A percentile compares a stretch with the other conserved stretches of the same genome.
phyloP scores from a whole-genome alignment of 2,888 invertebrate species.

The Catocala sponsa region DNA sequence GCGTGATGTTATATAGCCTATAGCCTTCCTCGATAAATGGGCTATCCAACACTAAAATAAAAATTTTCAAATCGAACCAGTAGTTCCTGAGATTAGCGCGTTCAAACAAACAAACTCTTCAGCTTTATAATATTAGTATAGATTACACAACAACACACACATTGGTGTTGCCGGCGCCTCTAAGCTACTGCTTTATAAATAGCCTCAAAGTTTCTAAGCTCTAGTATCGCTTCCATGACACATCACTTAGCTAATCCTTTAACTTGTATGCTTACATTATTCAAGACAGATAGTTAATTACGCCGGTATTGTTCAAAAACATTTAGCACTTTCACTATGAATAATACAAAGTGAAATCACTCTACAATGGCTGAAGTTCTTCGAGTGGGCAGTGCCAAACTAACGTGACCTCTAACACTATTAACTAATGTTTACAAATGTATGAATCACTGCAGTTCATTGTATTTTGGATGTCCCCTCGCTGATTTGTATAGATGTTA shows the following conservation, averaged over 20 bases:
- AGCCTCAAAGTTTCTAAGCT: too few relatives aligned
- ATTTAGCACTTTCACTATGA: slow-evolving; percentile 74
- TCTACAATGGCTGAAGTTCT: slow-evolving; percentile 67
- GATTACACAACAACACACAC: too few relatives aligned
- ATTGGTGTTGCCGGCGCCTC: too few relatives aligned
- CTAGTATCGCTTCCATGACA: slow-evolving; percentile 14
- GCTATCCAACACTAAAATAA: too few relatives aligned
- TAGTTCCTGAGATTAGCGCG: too few relatives aligned
- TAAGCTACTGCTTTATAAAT: too few relatives aligned
- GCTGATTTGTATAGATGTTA: slow-evolving; percentile 45
- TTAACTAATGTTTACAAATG: slow-evolving; percentile 13
- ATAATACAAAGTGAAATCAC: slow-evolving; percentile 73
- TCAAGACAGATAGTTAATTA: slow-evolving; percentile 45
- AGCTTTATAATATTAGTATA: too few relatives aligned
- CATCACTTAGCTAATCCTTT: slow-evolving; percentile 19
- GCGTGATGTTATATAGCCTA: too few relatives aligned
- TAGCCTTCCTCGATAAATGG: too few relatives aligned
- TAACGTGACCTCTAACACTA: slow-evolving; percentile 52
- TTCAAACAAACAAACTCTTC: too few relatives aligned
- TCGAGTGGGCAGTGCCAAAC: slow-evolving; percentile 61
- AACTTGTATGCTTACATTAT: slow-evolving; percentile 30
- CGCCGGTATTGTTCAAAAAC: slow-evolving; percentile 64
- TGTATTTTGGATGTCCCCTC: slow-evolving; percentile 34
- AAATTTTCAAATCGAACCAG: too few relatives aligned
- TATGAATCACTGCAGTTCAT: slow-evolving; percentile 52